These are phyloP conservation scores for Cecropterus lyciades DNA, from an alignment of 1,140 invertebrate species.

Conservation along the genomic window DNA sequence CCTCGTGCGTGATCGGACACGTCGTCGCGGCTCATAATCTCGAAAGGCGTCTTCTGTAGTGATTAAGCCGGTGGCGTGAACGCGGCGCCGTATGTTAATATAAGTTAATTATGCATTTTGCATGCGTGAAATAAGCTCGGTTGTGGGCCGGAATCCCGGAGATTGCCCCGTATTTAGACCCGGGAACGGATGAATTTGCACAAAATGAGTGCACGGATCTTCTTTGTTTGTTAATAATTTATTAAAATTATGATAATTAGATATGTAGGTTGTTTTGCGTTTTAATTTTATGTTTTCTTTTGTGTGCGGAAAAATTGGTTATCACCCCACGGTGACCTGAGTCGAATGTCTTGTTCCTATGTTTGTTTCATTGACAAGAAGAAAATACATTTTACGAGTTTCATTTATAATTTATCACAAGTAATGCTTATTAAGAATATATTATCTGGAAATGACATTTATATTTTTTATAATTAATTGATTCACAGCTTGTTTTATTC, in stretches of 20 bases:
- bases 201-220: constrained; percentile 33
- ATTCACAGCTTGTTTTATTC: too few species aligned
- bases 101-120: constrained; percentile 68
- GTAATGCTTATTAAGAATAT: too few species aligned
- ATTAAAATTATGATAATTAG: constrained; percentile 39
- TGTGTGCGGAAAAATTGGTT: neutral
- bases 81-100: constrained; percentile 53
- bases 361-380: too few species aligned
- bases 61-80: constrained; percentile 13
- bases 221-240: constrained; percentile 39
- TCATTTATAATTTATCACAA: too few species aligned
- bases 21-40: constrained; percentile 14
- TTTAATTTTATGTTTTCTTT: constrained; percentile 13
- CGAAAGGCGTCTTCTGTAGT: constrained; percentile 14
- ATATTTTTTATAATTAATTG: too few species aligned
- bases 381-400: too few species aligned
- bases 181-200: constrained; percentile 37
- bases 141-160: constrained; percentile 40
- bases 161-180: constrained; percentile 45
- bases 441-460: too few species aligned
- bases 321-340: too few species aligned
- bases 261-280: constrained; percentile 16
- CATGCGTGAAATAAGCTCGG: constrained; percentile 60
- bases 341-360: too few species aligned
- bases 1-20: neutral